A percentile compares a stretch with the other conserved stretches of the same genome.
Conservation (phyloP, 2,888 invertebrate genomes). For the Xestia rhomboidea region DNA sequence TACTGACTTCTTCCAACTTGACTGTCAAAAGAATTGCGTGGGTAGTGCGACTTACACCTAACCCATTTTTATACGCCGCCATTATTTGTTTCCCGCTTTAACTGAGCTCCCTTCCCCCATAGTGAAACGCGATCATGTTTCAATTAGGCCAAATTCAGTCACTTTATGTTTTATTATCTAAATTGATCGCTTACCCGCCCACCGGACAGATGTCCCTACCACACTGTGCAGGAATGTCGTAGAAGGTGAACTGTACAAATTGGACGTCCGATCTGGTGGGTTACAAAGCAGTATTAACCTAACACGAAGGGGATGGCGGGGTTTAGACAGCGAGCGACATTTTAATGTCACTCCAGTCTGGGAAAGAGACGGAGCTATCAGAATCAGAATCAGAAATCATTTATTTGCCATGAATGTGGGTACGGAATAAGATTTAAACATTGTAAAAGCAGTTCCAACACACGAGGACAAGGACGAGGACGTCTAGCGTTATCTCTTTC, state of each 20-base stretch:
- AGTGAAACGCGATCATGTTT: slow-evolving; percentile 50
- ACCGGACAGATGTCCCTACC: slow-evolving; percentile 56
- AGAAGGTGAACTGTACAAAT: slow-evolving; percentile 28
- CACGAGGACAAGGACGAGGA: no score
- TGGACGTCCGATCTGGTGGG: background rate
- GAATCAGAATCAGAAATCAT: no score
- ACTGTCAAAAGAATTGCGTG: background rate
- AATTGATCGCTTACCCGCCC: slow-evolving; percentile 61
- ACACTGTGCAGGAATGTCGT: slow-evolving; percentile 2
- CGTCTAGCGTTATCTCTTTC: no score
- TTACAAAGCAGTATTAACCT: no score
- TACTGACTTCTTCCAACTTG: background rate
- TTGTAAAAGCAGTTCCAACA: no score
- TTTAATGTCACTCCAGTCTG: no score
- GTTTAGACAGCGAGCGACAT: no score
- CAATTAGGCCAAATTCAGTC: slow-evolving; percentile 60
- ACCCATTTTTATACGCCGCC: background rate
- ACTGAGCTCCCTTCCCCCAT: slow-evolving; percentile 8
- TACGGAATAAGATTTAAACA: no score
- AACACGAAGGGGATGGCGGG: no score
- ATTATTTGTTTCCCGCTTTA: background rate
- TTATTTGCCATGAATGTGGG: no score
- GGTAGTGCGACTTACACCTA: background rate
- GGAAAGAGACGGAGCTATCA: no score
- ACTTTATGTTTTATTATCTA: slow-evolving; percentile 60